These are phyloP conservation scores for Watsonalla cultraria DNA, from an alignment of 2,888 invertebrate genomes.

Conservation along the genomic window DNA sequence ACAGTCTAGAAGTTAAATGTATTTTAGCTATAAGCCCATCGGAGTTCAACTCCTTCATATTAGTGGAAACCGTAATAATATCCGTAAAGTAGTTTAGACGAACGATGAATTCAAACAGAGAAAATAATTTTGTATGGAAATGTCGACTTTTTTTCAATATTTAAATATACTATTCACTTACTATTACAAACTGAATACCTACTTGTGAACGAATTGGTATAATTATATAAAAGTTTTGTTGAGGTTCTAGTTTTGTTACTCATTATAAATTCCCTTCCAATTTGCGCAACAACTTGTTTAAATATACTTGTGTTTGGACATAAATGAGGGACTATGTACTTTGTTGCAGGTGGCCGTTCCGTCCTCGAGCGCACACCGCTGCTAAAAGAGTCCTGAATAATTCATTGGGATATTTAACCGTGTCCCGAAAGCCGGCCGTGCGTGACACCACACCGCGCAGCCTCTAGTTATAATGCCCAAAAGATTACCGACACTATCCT, in stretches of 20 bases:
- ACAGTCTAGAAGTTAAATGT: too few species aligned
- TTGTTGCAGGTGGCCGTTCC: constrained; percentile 68
- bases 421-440: constrained; percentile 42
- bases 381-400: constrained; percentile 72
- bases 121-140: too few species aligned
- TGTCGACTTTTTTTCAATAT: too few species aligned
- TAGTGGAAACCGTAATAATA: too few species aligned
- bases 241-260: constrained; percentile 3
- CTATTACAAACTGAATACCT: neutral
- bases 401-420: constrained; percentile 70
- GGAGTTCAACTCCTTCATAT: too few species aligned
- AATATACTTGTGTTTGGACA: constrained; percentile 44
- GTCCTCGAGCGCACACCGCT: constrained; percentile 43
- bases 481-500: constrained; percentile 32
- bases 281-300: constrained; percentile 39
- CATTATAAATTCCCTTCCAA: constrained; percentile 39
- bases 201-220: too few species aligned
- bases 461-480: constrained; percentile 35
- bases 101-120: too few species aligned
- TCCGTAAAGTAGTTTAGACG: too few species aligned
- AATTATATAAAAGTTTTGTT: too few species aligned
- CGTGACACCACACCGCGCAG: constrained; percentile 39
- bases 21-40: too few species aligned
- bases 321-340: constrained; percentile 64
- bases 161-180: too few species aligned